Evolutionary conservation across 2,888 invertebrate species (phyloP), one percentile per base, ranked within the genome.

Genomic region (Leuctra nigra): DNA sequence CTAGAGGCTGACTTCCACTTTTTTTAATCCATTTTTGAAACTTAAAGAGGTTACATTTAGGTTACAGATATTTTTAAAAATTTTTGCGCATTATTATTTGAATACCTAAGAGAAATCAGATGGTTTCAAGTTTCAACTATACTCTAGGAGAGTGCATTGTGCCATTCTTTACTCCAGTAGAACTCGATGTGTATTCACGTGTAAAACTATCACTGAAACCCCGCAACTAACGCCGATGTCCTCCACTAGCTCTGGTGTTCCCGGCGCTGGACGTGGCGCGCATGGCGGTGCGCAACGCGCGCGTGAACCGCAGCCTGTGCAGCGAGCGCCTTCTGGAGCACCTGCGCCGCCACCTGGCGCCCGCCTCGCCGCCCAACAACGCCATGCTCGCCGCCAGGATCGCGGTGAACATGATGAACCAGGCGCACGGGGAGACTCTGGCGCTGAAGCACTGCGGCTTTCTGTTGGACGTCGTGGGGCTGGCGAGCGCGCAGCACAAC

Each of bases 251-350:
- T 67, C 79, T 85, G 61, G 77, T 94, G 1, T 94, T 95, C 68
- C 97, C 97, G 0, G 88, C 87, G 4, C 72, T 98, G 63, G 97
- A 98, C 68, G 75, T 96, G 4, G 78, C 92, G 13, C 80, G 97
- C 62, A 73, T 96, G 67, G 88, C 90, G 0, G 80, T 95, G 36
- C 81, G 90, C 46, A 83, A 84, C 61, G 79, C 81, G 65, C 74
- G 78, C 2, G 77, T 87, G 4, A 82, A 82, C 62, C 68, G 73
- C 4, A 64, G 72, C 46, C 69, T 85, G 48, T 75, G 78, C 66
- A 66, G 69, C 70, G 67, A 76, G 71, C 75, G 66, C 55, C 66
- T 68, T 16, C 58, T 65, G 38, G 47, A 55, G 3, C 59, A 63
- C 20, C 55, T 64, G 13, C 62, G 59, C 36, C 62, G 60, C 61